These are phyloP conservation scores for Spheniscus mendiculus DNA, from an alignment of 2,113 vertebrate genomes.

Conservation along the genomic window DNA sequence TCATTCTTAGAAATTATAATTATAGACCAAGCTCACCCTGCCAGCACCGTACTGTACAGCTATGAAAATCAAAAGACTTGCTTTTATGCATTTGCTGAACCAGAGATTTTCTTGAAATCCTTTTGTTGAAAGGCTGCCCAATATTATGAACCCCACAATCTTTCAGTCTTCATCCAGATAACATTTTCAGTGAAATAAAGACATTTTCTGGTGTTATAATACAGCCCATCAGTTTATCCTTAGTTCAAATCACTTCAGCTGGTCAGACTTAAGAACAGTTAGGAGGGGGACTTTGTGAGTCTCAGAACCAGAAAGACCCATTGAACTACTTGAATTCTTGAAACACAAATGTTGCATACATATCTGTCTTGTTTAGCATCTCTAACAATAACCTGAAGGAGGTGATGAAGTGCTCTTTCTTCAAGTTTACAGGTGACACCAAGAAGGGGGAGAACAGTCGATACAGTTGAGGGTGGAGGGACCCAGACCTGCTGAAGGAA, in stretches of 20 bases:
- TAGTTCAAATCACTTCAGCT: not conserved
- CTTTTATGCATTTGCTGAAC: conserved; percentile 11
- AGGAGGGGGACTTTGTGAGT: not conserved
- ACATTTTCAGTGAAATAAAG: not conserved
- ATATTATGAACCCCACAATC: not conserved
- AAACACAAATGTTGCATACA: not conserved
- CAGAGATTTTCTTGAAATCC: conserved; percentile 44
- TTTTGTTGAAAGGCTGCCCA: not conserved
- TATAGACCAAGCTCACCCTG: not conserved
- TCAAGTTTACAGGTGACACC: not conserved
- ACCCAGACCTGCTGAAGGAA: not conserved
- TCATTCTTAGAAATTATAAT: not conserved
- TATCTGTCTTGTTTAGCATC: not conserved
- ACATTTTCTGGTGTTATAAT: not conserved
- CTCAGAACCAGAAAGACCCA: not conserved
- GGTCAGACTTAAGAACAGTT: not conserved
- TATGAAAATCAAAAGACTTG: not conserved
- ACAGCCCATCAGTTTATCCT: not conserved
- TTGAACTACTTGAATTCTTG: not conserved
- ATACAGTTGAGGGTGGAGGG: not conserved
- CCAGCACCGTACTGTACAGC: not conserved
- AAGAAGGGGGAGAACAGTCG: not conserved
- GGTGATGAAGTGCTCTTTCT: not conserved
- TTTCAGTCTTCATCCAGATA: not conserved
- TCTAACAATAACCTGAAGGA: not conserved